Evolutionary conservation across 2,797 vertebrate genomes (phyloP).

Genomic region (Microchirus variegatus): DNA sequence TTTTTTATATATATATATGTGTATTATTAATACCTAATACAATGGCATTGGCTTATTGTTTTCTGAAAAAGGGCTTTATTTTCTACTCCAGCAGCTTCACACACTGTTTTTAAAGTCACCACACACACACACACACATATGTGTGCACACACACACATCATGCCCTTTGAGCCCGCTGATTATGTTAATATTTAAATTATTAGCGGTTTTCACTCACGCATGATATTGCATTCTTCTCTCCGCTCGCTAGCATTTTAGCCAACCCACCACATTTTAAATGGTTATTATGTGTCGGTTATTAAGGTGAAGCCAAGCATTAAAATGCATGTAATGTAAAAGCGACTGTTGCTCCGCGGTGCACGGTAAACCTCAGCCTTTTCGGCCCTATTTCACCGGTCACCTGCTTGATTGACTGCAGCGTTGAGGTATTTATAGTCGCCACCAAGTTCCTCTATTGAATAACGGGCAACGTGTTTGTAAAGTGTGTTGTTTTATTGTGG

Average conservation of each 20-base stretch:
- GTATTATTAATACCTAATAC: slow-evolving; percentile 52
- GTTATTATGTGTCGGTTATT: slow-evolving; percentile 58
- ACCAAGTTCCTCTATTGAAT: background rate
- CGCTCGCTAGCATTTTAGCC: slow-evolving; percentile 52
- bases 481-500: too few relatives aligned
- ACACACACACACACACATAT: background rate
- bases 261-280: slow-evolving; percentile 50
- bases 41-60: slow-evolving; percentile 44
- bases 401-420: slow-evolving; percentile 17
- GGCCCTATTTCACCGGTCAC: slow-evolving; percentile 28
- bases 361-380: slow-evolving; percentile 1
- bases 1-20: too few relatives aligned
- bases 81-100: slow-evolving; percentile 26
- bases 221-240: slow-evolving; percentile 63
- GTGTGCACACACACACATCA: slow-evolving; percentile 1
- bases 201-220: slow-evolving; percentile 61
- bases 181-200: slow-evolving; percentile 58
- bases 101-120: background rate
- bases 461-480: background rate
- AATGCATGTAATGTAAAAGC: slow-evolving; percentile 42
- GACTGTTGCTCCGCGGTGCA: slow-evolving; percentile 1
- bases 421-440: background rate
- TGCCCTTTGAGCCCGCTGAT: slow-evolving; percentile 60
- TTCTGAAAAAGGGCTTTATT: slow-evolving; percentile 31
- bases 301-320: slow-evolving; percentile 70